Conservation (phyloP, 2,888 invertebrate genomes). For the Troglohyphantes excavatus region DNA sequence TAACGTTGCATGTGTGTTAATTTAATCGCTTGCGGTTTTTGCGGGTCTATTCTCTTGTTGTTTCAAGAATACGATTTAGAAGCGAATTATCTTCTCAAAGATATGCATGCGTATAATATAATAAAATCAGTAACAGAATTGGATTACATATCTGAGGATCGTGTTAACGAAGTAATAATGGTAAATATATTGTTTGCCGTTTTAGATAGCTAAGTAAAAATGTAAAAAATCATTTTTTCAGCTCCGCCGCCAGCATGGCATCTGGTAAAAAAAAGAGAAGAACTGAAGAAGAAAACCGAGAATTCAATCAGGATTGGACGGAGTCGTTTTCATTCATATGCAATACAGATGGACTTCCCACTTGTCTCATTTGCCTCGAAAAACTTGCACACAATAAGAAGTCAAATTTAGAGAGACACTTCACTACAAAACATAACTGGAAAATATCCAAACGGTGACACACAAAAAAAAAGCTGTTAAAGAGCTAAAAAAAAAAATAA, state of each 20-base stretch:
- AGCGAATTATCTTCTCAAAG: background rate
- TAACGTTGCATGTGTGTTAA: too few species aligned
- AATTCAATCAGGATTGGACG: too few species aligned
- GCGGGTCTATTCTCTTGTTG: too few species aligned
- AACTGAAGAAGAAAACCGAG: conserved; percentile 33
- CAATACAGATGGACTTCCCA: conserved; percentile 46
- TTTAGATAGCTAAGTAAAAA: too few species aligned
- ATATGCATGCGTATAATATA: background rate
- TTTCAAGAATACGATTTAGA: too few species aligned
- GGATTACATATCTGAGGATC: background rate
- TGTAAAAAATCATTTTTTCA: too few species aligned
- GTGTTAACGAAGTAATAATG: too few species aligned
- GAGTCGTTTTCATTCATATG: conserved; percentile 39
- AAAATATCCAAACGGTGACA: conserved; percentile 39
- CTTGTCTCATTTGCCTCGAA: conserved; percentile 54
- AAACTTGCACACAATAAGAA: conserved; percentile 39
- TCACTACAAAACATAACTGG: conserved; percentile 35
- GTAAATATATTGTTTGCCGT: too few species aligned
- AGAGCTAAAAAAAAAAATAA: conserved; percentile 42
- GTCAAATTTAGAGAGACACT: too few species aligned
- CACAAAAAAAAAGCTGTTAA: conserved; percentile 46
- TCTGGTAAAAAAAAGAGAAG: conserved; percentile 9
- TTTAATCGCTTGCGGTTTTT: too few species aligned
- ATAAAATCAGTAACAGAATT: too few species aligned
- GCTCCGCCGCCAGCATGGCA: conserved; percentile 17